phyloP scores from a whole-genome alignment of 2,888 invertebrate genomes.

The Epirrita christyi region DNA sequence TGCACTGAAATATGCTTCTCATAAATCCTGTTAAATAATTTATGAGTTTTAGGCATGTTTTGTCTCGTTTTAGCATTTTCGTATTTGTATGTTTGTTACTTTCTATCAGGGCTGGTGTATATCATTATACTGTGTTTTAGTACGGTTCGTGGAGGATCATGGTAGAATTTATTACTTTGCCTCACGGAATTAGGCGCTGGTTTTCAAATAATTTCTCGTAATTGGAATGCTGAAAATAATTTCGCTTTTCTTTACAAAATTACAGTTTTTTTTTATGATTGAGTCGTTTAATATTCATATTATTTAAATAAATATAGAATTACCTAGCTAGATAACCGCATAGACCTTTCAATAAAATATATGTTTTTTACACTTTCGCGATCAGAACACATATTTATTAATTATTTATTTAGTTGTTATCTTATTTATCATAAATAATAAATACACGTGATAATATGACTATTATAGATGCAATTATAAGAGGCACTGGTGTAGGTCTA shows the following conservation, averaged over 20 bases:
- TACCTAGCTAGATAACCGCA: too few relatives aligned
- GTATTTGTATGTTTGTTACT: constrained; percentile 12
- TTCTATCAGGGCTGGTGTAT: constrained; percentile 2
- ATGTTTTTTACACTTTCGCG: too few relatives aligned
- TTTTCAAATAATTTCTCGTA: constrained; percentile 3
- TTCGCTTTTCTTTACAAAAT: constrained; percentile 1
- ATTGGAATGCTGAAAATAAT: neutral
- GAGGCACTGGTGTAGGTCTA: too few relatives aligned
- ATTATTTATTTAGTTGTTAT: too few relatives aligned
- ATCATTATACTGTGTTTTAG: constrained; percentile 18
- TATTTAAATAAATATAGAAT: neutral
- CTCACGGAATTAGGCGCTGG: neutral
- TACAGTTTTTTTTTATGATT: neutral
- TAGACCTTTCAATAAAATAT: too few relatives aligned
- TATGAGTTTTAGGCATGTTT: constrained; percentile 18
- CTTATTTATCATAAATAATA: too few relatives aligned
- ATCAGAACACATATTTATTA: too few relatives aligned
- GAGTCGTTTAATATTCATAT: neutral
- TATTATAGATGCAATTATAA: too few relatives aligned
- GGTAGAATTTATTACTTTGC: constrained; percentile 11
- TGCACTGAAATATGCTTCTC: constrained; percentile 26
- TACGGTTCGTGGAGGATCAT: constrained; percentile 17
- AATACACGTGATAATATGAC: too few relatives aligned
- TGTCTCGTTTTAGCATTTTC: neutral
- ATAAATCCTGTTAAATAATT: constrained; percentile 37